Conservation (phyloP, 1,140 invertebrate species). For the Callitettix versicolor region DNA sequence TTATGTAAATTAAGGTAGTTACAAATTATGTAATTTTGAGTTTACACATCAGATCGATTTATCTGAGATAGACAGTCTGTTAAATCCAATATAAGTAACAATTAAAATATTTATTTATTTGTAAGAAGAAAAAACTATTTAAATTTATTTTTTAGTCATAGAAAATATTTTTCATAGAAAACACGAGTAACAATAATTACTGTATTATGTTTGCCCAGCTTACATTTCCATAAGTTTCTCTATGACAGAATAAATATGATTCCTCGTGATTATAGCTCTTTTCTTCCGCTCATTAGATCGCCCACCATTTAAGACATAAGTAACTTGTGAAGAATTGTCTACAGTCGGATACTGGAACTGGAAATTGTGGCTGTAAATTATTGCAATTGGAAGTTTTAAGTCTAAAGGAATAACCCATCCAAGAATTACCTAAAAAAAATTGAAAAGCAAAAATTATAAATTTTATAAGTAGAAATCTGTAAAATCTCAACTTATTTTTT, state of each 20-base stretch:
- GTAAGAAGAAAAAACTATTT: no score
- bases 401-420: slow-evolving; percentile 3
- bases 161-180: no score
- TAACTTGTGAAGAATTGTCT: slow-evolving; percentile 1
- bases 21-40: no score
- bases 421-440: background rate
- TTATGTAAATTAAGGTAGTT: no score
- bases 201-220: background rate
- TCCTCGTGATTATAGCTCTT: background rate
- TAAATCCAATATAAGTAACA: no score
- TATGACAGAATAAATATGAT: slow-evolving; percentile 1
- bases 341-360: slow-evolving; percentile 6
- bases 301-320: slow-evolving; percentile 1
- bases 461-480: background rate
- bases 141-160: no score
- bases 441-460: no score
- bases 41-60: no score
- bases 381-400: background rate
- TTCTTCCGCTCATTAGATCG: background rate
- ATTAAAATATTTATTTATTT: no score
- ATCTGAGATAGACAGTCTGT: no score
- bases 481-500: no score
- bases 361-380: slow-evolving; percentile 9
- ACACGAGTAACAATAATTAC: no score
- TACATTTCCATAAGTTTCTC: background rate